Conservation (phyloP, 1,140 invertebrate species). For the Pollicipes pollicipes region DNA sequence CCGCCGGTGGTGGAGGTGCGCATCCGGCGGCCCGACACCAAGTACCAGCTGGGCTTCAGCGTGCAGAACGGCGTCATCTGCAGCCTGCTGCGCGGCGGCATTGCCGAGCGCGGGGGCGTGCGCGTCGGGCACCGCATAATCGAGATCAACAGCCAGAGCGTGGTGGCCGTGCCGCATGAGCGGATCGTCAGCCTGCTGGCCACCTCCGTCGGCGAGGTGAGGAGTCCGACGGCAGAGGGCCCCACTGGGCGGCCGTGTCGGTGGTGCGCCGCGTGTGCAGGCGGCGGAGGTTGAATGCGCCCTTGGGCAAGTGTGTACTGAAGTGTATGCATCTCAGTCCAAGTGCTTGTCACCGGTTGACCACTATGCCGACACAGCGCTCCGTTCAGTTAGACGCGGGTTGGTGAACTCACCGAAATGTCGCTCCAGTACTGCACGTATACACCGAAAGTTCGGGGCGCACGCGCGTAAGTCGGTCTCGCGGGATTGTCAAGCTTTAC, state of each 20-base stretch:
- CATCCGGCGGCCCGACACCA: constrained; percentile 96
- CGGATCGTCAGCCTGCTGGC: constrained; percentile 97
- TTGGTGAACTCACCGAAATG: not conserved
- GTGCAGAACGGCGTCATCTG: constrained; percentile 99
- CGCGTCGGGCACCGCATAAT: constrained; percentile 97
- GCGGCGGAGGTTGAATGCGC: not conserved
- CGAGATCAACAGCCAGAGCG: constrained; percentile 97
- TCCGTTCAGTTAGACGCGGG: no score
- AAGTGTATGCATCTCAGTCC: not conserved
- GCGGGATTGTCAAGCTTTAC: not conserved
- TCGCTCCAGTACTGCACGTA: not conserved
- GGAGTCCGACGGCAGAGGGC: not conserved
- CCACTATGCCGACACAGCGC: no score
- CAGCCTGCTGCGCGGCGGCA: constrained; percentile 88
- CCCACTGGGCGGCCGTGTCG: not conserved
- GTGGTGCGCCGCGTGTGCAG: not conserved
- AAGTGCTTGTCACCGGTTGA: not conserved
- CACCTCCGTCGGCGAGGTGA: constrained; percentile 94
- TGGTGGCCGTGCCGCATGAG: constrained; percentile 97
- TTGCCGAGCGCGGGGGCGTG: constrained; percentile 94
- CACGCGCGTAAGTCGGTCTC: not conserved
- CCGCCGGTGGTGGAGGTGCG: constrained; percentile 99
- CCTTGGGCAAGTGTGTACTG: not conserved
- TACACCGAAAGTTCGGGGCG: not conserved
- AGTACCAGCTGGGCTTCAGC: constrained; percentile 98